phyloP scores from a whole-genome alignment of 1,140 invertebrate genomes.

The Drosophila pectinifera region DNA sequence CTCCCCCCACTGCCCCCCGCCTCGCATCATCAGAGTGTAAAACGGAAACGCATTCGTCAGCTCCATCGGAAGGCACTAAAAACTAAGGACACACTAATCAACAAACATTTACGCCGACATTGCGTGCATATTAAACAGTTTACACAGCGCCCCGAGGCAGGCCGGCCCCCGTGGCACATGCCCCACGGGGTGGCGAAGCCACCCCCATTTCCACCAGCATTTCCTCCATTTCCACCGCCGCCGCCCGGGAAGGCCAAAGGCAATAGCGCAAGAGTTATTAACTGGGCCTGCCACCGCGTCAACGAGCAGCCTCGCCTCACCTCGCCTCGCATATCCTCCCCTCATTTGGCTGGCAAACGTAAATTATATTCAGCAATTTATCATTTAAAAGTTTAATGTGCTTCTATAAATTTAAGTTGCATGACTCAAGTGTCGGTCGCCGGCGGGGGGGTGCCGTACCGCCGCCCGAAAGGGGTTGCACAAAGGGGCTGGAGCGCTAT shows the following conservation, averaged over 20 bases:
- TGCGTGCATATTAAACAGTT: conserved; percentile 80
- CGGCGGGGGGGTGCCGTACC: background rate
- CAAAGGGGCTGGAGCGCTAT: conserved; percentile 45
- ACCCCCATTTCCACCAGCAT: background rate
- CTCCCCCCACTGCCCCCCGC: background rate
- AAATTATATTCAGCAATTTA: conserved; percentile 82
- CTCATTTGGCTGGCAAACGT: conserved; percentile 60
- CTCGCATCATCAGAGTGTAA: conserved; percentile 30
- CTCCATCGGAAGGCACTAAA: conserved; percentile 76
- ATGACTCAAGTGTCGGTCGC: conserved; percentile 64
- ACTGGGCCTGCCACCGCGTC: conserved; percentile 68
- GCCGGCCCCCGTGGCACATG: background rate
- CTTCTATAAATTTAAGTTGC: conserved; percentile 82
- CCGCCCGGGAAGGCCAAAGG: conserved; percentile 21
- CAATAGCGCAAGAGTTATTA: conserved; percentile 77
- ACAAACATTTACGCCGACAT: conserved; percentile 83
- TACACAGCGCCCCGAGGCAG: conserved; percentile 16
- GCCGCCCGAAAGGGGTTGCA: background rate
- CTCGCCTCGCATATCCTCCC: conserved; percentile 8
- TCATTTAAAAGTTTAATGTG: conserved; percentile 83
- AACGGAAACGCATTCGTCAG: conserved; percentile 69
- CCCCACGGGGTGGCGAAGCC: background rate
- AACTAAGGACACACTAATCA: conserved; percentile 82
- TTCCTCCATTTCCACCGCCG: background rate
- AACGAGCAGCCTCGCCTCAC: conserved; percentile 16